Evolutionary conservation across 2,888 invertebrate genomes (phyloP), one percentile per base, ranked within the genome.

Genomic region (Phalangium opilio): DNA sequence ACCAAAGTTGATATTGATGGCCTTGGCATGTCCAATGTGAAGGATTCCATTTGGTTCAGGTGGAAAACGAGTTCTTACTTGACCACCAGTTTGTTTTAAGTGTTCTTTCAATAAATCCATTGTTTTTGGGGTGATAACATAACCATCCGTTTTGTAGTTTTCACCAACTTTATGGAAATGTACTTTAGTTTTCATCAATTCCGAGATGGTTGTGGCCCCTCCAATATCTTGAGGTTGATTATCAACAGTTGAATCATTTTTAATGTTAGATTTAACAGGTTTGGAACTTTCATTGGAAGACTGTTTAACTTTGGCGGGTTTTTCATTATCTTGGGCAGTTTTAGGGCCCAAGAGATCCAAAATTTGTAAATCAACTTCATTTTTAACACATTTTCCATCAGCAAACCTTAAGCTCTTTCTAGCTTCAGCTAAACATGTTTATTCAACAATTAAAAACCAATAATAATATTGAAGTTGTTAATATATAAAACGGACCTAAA

Each of bases 1-100:
- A 35, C 96, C 98, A 73, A 99, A 99, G 70, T 99, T 96, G 46
- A 99, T 96, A 64, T 98, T 98, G 56, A 99, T 98, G 3, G 98
- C 98, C 69, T 99, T 99, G 10, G 98, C 98, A 71, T 99, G 98
- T 0, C 98, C 98, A 58, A 99, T 93, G 62, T 99, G 98, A 12
- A 99, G 73, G 64, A 99, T 93, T 21, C 98, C 98, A 72, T 99
- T 99, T 0, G 98, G 98, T 67, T 99, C 98, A 1, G 98, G 98
- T 8, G 98, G 98, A 68, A 99, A 99, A 58, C 98, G 75, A 0
- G 96, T 95, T 42, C 83, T 74, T 0, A 91, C 79, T 68, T 81
- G 78, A 21, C 90, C 91, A 14, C 80, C 81, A 17, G 91, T 93
- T 8, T 74, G 67, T 63, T 79, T 76, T 19, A 96, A 67, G 71